Base-by-base conservation (phyloP, 2,888 invertebrate species). In the Vandiemenella viatica region DNA sequence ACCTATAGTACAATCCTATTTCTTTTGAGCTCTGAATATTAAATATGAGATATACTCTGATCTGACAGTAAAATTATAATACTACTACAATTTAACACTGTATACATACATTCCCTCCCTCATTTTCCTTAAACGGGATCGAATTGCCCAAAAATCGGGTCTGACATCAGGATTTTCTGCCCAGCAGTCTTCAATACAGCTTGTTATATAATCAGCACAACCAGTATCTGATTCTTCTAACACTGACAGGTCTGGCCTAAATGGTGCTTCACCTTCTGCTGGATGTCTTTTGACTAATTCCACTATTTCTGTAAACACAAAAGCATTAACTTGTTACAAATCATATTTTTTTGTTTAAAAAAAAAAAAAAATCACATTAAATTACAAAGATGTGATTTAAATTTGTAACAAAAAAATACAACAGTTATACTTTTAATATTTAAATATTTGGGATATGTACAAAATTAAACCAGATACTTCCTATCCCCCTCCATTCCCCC, bases 141-240 rank as follows among this genome's bases (percentile, higher is more conserved):
- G 73, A 57, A 95, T 81, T 46, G 74, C 74, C 57, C 79, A 75
- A 67, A 93, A 91, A 65, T 92, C 93, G 0, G 92, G 93, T 56
- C 95, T 70, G 8, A 70, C 61, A 51, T 83, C 83, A 1, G 92
- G 88, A 59, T 79, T 78, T 64, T 93, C 92, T 16, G 80, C 74
- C 93, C 93, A 95, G 64, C 90, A 89, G 62, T 89, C 89, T 60
- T 75, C 76, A 75, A 95, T 89, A 61, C 84, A 82, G 55, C 76
- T 76, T 53, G 85, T 68, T 51, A 92, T 77, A 66, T 83, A 90
- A 55, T 88, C 87, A 50, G 86, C 83, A 63, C 81, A 82, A 50
- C 85, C 80, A 44, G 79, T 72, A 57, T 77, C 76, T 13, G 32
- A 32, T 51, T 84, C 80, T 50, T 83, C 73, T 26, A 87, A 75